These are phyloP conservation scores for Coremacera marginata DNA, from an alignment of 2,888 invertebrate genomes.

Conservation along the genomic window DNA sequence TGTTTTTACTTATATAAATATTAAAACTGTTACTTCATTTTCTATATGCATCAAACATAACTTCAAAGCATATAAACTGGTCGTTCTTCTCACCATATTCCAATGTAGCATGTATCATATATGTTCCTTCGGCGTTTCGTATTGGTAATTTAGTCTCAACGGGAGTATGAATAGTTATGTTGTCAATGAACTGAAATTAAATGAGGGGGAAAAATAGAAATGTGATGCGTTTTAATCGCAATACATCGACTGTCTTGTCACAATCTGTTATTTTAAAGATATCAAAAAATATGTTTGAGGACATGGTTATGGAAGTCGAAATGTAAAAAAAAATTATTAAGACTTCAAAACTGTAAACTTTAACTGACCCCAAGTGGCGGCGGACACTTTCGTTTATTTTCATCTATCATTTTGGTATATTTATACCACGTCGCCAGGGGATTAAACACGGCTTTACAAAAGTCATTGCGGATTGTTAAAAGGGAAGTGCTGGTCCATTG, in stretches of 20 bases:
- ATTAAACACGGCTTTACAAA: constrained; percentile 18
- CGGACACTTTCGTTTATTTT: too few relatives aligned
- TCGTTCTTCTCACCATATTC: not conserved
- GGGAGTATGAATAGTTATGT: not conserved
- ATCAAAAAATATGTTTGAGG: too few relatives aligned
- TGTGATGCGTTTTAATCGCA: too few relatives aligned
- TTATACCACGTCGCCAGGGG: constrained; percentile 36
- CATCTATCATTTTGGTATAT: constrained; percentile 1
- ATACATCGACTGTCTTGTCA: too few relatives aligned
- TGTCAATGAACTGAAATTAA: not conserved
- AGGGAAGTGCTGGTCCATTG: constrained; percentile 40
- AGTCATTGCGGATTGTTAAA: constrained; percentile 11
- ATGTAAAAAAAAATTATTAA: too few relatives aligned
- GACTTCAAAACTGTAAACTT: too few relatives aligned
- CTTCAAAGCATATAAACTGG: not conserved
- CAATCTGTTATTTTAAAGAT: too few relatives aligned
- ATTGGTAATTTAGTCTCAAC: not conserved
- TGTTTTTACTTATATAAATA: not conserved
- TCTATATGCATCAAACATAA: not conserved
- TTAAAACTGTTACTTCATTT: not conserved
- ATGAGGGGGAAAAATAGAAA: not conserved
- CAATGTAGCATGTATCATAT: not conserved
- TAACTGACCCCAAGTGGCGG: too few relatives aligned
- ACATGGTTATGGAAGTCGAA: too few relatives aligned
- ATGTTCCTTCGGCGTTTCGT: not conserved